Evolutionary conservation across 1,140 invertebrate species (phyloP).

Genomic region (Drosophila quadrilineata): DNA sequence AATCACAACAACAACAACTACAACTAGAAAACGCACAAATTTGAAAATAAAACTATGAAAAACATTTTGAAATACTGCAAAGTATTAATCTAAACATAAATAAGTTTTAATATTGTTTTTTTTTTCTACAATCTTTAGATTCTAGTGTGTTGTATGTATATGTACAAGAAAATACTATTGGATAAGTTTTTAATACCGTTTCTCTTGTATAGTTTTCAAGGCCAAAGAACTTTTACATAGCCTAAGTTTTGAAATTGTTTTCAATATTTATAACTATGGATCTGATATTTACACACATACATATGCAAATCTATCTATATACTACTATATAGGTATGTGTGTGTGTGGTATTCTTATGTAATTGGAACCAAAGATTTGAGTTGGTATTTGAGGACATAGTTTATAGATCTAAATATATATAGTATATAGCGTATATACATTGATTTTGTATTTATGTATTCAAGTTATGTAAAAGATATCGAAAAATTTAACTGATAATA

Average conservation of each 20-base stretch:
- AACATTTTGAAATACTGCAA: slow-evolving; percentile 33
- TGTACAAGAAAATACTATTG: slow-evolving; percentile 15
- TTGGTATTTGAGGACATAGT: slow-evolving; percentile 10
- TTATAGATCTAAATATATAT: slow-evolving; percentile 16
- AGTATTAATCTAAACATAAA: slow-evolving; percentile 15
- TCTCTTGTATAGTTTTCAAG: slow-evolving; percentile 61
- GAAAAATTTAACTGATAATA: slow-evolving; percentile 9
- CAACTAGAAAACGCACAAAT: slow-evolving; percentile 52
- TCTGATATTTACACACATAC: background rate
- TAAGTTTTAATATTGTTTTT: slow-evolving; percentile 38
- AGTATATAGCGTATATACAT: too few species aligned
- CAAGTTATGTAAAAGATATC: slow-evolving; percentile 29
- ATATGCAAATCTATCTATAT: background rate
- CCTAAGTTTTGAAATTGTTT: slow-evolving; percentile 61
- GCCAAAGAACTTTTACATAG: slow-evolving; percentile 69
- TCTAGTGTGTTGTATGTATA: slow-evolving; percentile 4
- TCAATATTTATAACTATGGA: slow-evolving; percentile 16
- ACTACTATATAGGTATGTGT: background rate
- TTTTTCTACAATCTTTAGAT: slow-evolving; percentile 23
- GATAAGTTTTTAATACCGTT: slow-evolving; percentile 21
- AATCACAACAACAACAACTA: slow-evolving; percentile 41
- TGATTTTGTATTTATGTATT: too few species aligned
- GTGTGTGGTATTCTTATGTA: slow-evolving; percentile 11
- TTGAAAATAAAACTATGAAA: slow-evolving; percentile 6
- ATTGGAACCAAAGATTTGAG: slow-evolving; percentile 32